A percentile compares a stretch with the other conserved stretches of the same genome.
Conservation (phyloP, 1,140 invertebrate genomes). For the Paraescarpia echinospica region DNA sequence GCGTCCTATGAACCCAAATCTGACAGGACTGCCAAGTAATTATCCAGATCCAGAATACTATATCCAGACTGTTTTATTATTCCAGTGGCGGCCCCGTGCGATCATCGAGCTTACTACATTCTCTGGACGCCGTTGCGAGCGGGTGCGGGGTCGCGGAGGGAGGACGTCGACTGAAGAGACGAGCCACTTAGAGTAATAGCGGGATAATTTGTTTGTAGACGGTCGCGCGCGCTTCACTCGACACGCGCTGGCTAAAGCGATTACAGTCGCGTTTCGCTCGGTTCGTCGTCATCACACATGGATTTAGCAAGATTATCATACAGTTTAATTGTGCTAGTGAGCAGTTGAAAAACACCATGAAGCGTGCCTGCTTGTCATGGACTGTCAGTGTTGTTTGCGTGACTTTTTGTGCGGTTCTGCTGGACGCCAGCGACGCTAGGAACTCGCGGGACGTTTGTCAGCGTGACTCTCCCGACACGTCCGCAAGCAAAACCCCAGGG, state of each 20-base stretch:
- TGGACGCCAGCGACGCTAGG: background rate
- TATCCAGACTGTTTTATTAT: background rate
- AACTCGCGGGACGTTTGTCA: constrained; percentile 17
- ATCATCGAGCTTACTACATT: background rate
- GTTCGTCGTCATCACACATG: background rate
- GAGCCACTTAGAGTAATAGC: background rate
- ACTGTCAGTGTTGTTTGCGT: background rate
- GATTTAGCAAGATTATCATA: background rate
- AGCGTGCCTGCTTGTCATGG: background rate
- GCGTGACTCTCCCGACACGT: constrained; percentile 16
- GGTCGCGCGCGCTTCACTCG: background rate
- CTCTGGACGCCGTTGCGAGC: background rate
- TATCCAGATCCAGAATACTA: too few species aligned
- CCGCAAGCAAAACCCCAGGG: constrained; percentile 21
- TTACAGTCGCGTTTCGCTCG: background rate
- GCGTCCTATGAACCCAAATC: too few species aligned
- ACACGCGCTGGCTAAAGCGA: background rate
- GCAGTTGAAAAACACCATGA: background rate
- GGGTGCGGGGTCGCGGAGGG: background rate
- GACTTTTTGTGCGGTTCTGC: background rate
- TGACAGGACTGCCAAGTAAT: too few species aligned
- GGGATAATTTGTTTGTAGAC: constrained; percentile 5
- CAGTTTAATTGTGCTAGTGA: background rate
- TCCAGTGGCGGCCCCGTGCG: background rate
- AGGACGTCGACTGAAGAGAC: background rate